Conservation (phyloP, 2,797 vertebrate genomes). For the Urophycis tenuis region DNA sequence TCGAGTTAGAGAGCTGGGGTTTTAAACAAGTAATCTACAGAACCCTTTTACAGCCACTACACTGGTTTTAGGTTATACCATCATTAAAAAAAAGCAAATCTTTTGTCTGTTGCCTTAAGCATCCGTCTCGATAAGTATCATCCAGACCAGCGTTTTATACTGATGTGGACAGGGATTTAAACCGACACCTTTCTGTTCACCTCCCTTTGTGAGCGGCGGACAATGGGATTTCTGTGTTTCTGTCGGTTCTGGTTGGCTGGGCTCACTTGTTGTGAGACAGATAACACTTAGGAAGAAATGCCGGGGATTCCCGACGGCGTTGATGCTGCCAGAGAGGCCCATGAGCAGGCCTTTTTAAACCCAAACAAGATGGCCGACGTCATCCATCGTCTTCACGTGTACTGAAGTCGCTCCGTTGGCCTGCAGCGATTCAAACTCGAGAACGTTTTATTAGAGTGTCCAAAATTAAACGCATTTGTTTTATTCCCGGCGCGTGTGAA, state of each 20-base stretch:
- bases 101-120: too few species aligned
- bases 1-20: too few species aligned
- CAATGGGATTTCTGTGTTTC: conserved; percentile 1
- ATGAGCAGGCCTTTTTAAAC: background rate
- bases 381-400: background rate
- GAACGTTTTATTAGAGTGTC: background rate
- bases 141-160: too few species aligned
- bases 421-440: background rate
- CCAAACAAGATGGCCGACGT: background rate
- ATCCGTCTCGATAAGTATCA: too few species aligned
- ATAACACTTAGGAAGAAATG: background rate
- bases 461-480: background rate
- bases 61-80: too few species aligned
- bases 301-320: background rate
- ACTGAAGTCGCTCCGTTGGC: background rate
- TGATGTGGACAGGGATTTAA: background rate
- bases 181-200: background rate
- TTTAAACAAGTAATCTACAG: too few species aligned
- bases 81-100: too few species aligned
- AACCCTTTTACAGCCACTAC: too few species aligned
- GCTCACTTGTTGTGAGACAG: background rate
- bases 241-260: background rate
- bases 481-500: too few species aligned
- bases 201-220: background rate
- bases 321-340: background rate